Base-by-base conservation (phyloP, 2,797 vertebrate genomes). In the Danio albolineatus region DNA sequence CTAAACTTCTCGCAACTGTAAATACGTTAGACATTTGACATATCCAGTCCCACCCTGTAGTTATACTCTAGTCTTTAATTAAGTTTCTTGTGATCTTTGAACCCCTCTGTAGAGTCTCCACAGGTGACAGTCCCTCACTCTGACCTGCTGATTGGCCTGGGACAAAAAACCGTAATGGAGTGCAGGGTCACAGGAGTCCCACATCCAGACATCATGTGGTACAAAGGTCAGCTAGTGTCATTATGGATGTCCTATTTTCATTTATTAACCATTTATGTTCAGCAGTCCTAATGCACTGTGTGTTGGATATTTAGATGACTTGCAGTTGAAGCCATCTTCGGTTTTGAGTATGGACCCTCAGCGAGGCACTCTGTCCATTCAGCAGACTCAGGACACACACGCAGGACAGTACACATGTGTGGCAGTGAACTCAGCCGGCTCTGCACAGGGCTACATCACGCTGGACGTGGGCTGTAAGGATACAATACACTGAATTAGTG, bases 391-490 rank as follows among this genome's bases (percentile, higher is more conserved):
- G 85, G 93, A 94, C 16, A 80, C 89, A 6, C 96, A 99, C 85
- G 95, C 96, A 60, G 98, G 97, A 49, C 95, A 97, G 59, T 99
- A 99, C 86, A 95, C 86, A 0, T 99, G 98, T n/a, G 89, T 96
- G 53, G 97, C 97, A 17, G 89, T 92, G 69, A 99, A 96, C 16
- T 88, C 93, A 51, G 97, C 96, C 4, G 98, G 98, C 79, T 95
- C 89, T 19, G 95, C 96, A 1, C 92, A 93, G 64, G 96, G 95
- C 67, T 95, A 91, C 87, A 93, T 98, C 82, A 94, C 93, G 10
- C 93, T 99, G 43, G 95, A 96, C 80, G 97, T 99, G 51, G 98
- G 98, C 88, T 96, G 98, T 99, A 92, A 94, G 95, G 82, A 74
- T 53, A 10, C 41, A 16, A 59, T 66, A n/a, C 12, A 38, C 7